Conservation (phyloP, 1,140 invertebrate genomes). For the Oppia nitens region DNA sequence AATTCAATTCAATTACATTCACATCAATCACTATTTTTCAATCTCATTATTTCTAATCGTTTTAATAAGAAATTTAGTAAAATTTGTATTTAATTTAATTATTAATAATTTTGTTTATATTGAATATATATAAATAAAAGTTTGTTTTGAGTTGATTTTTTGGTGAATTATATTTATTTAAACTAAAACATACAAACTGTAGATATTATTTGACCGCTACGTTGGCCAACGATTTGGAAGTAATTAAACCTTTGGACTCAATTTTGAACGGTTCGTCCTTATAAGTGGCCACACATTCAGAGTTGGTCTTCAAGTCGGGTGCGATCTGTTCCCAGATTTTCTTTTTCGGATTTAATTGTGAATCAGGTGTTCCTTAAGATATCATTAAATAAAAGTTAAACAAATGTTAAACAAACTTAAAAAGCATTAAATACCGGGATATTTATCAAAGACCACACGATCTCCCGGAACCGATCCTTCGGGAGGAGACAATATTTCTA, state of each 20-base stretch:
- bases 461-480: slow-evolving; percentile 54
- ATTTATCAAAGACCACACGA: slow-evolving; percentile 58
- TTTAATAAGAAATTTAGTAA: no score
- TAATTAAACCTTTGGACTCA: slow-evolving; percentile 9
- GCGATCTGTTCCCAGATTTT: slow-evolving; percentile 38
- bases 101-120: no score
- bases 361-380: slow-evolving; percentile 13
- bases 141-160: no score
- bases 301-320: slow-evolving; percentile 12
- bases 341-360: slow-evolving; percentile 84
- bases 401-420: background rate
- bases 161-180: no score
- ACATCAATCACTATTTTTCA: no score
- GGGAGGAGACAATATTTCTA: slow-evolving; percentile 67
- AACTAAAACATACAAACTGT: no score
- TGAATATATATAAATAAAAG: no score
- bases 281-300: slow-evolving; percentile 6
- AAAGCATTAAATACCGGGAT: slow-evolving; percentile 24
- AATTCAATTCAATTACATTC: no score
- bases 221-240: slow-evolving; percentile 4
- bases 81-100: no score
- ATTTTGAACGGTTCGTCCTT: slow-evolving; percentile 11
- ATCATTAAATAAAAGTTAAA: background rate
- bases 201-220: slow-evolving; percentile 4
- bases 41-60: no score